Percentiles rank a stretch among this genome's conserved stretches.
phyloP scores from a whole-genome alignment of 2,113 vertebrate species.

The Tychaedon coryphoeus region DNA sequence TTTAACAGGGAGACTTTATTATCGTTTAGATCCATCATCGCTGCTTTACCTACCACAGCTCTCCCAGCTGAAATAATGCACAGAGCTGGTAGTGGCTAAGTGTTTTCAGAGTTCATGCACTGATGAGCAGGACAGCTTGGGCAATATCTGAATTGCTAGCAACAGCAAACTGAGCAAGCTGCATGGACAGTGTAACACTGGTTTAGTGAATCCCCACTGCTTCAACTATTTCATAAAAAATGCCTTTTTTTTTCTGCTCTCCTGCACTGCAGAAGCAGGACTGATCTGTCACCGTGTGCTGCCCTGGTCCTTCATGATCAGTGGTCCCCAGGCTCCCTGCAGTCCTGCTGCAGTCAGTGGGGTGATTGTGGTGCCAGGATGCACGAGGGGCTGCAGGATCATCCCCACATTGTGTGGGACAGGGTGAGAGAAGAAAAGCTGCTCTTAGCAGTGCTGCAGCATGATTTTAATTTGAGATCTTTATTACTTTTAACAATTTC shows the following conservation, averaged over 20 bases:
- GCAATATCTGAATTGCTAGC: slow-evolving; percentile 41
- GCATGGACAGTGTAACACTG: background rate
- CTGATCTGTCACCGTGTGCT: background rate
- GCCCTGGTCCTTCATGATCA: background rate
- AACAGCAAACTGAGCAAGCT: slow-evolving; percentile 34
- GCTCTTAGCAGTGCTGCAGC: background rate
- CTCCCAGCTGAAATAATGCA: slow-evolving; percentile 65
- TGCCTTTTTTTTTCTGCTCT: background rate
- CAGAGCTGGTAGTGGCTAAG: slow-evolving; percentile 46
- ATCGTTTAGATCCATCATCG: slow-evolving; percentile 57
- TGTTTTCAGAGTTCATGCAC: slow-evolving; percentile 62
- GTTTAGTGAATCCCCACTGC: slow-evolving; percentile 15
- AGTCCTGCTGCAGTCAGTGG: background rate
- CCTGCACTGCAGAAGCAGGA: background rate
- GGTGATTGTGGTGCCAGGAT: background rate
- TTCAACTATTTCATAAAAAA: slow-evolving; percentile 10
- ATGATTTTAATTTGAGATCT: background rate
- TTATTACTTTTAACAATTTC: background rate
- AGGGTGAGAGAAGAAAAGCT: background rate
- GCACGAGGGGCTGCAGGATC: background rate
- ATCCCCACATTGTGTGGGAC: background rate
- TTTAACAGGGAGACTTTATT: slow-evolving; percentile 60
- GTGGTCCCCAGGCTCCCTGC: background rate
- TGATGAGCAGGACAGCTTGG: slow-evolving; percentile 56
- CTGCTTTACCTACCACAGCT: slow-evolving; percentile 41